Conservation (phyloP, 2,797 vertebrate genomes). For the Enteromius treurensis region DNA sequence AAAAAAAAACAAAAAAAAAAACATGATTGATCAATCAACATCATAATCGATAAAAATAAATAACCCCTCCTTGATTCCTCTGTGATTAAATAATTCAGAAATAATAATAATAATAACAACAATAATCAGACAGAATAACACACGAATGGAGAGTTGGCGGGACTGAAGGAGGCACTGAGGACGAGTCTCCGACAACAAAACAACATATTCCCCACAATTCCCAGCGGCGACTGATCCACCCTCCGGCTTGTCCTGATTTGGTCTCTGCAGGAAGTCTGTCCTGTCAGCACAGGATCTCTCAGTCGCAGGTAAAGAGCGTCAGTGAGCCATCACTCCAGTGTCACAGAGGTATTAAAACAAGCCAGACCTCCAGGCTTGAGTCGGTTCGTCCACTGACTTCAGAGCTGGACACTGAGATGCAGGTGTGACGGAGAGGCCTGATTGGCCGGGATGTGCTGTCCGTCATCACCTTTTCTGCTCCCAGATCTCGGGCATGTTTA, state of each 20-base stretch:
- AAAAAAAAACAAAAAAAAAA: background rate
- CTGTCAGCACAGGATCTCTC: background rate
- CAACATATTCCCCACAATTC: conserved; percentile 34
- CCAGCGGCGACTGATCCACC: conserved; percentile 25
- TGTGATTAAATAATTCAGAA: conserved; percentile 42
- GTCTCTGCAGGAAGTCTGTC: too few relatives aligned
- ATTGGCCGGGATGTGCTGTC: conserved; percentile 22
- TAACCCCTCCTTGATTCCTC: conserved; percentile 37
- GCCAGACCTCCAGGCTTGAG: background rate
- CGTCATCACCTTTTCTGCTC: conserved; percentile 97
- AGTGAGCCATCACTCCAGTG: background rate
- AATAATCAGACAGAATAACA: conserved; percentile 46
- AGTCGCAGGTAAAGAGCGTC: background rate
- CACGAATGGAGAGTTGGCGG: conserved; percentile 36
- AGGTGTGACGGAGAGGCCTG: conserved; percentile 42
- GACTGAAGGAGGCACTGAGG: conserved; percentile 55
- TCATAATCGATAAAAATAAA: conserved; percentile 38
- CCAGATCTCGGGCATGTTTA: conserved; percentile 97
- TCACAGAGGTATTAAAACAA: background rate
- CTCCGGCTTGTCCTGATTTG: conserved; percentile 48
- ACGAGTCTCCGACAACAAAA: background rate
- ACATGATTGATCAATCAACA: conserved; percentile 14
- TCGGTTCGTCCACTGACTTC: conserved; percentile 28
- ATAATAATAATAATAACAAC: conserved; percentile 2
- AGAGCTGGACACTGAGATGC: background rate